phyloP scores from a whole-genome alignment of 2,797 vertebrate species.

The Petrocephalus schoutedeni region DNA sequence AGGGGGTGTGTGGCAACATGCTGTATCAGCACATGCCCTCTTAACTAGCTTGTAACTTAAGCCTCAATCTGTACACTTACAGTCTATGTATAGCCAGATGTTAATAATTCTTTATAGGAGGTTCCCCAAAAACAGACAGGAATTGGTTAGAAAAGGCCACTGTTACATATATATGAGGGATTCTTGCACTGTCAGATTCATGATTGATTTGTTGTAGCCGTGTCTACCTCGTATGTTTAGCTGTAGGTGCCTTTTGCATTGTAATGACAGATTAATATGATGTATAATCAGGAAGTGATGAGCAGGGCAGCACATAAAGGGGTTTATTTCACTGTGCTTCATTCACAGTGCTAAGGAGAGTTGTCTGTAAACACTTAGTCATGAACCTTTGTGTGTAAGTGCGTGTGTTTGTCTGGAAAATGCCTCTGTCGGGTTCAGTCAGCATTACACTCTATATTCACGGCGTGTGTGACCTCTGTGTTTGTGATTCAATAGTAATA shows the following conservation, averaged over 20 bases:
- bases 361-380: background rate
- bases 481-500: background rate
- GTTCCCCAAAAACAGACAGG: background rate
- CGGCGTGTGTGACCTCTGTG: background rate
- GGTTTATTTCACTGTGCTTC: background rate
- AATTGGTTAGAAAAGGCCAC: background rate
- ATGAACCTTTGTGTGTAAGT: background rate
- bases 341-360: background rate
- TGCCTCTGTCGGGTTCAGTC: background rate
- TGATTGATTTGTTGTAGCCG: background rate
- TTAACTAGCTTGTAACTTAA: background rate
- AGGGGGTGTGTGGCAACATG: too few relatives aligned
- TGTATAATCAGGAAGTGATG: background rate
- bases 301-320: background rate
- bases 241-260: background rate
- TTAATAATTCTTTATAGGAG: background rate
- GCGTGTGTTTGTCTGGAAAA: background rate
- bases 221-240: background rate
- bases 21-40: too few relatives aligned
- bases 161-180: background rate
- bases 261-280: background rate
- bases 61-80: background rate
- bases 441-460: background rate
- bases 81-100: background rate
- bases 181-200: background rate